phyloP scores from a whole-genome alignment of 2,888 invertebrate species.

The Epinotia bilunana region DNA sequence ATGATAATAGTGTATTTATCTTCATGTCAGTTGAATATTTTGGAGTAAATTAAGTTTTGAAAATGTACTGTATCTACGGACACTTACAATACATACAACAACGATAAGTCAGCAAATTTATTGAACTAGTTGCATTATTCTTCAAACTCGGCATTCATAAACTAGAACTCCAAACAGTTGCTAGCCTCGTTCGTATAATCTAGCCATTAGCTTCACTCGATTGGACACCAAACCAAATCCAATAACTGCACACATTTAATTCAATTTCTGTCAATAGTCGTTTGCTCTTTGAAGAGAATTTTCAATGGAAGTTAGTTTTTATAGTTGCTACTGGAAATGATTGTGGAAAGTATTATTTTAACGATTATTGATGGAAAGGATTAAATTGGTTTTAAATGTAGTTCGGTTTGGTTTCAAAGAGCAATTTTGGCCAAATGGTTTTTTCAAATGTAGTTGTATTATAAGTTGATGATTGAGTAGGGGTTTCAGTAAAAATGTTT shows the following conservation, averaged over 20 bases:
- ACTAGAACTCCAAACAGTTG: constrained; percentile 39
- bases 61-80: not conserved
- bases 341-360: constrained; percentile 27
- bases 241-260: constrained; percentile 41
- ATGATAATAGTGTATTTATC: too few relatives aligned
- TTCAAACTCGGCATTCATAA: constrained; percentile 23
- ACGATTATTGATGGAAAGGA: constrained; percentile 27
- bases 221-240: constrained; percentile 37
- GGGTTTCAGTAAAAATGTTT: not conserved
- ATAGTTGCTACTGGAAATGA: constrained; percentile 25
- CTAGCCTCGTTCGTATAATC: constrained; percentile 36
- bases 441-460: not conserved
- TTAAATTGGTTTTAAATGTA: constrained; percentile 38
- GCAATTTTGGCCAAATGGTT: constrained; percentile 17
- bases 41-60: too few relatives aligned
- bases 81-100: not conserved
- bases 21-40: too few relatives aligned
- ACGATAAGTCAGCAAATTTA: constrained; percentile 1
- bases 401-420: constrained; percentile 11
- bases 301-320: constrained; percentile 41
- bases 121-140: constrained; percentile 18
- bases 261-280: constrained; percentile 41
- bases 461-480: not conserved
- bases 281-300: constrained; percentile 42
- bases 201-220: constrained; percentile 39